Conservation (phyloP, 2,797 vertebrate species). For the Tenualosa thibaudeaui region DNA sequence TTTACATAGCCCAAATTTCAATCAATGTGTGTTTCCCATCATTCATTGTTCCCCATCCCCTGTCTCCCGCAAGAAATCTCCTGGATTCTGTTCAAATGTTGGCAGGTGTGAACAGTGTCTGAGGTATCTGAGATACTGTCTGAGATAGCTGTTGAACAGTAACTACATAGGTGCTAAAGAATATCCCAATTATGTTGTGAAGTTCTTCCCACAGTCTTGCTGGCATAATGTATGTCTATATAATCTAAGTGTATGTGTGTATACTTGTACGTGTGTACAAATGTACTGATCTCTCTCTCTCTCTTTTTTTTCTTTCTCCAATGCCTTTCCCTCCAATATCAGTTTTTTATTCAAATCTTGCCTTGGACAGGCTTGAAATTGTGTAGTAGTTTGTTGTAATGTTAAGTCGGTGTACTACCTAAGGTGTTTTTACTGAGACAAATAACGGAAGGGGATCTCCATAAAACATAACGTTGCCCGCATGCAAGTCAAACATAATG, state of each 20-base stretch:
- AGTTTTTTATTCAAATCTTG: not conserved
- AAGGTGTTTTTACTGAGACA: not conserved
- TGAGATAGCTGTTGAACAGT: not conserved
- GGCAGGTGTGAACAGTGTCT: too few species aligned
- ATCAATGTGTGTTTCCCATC: too few species aligned
- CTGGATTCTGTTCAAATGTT: too few species aligned
- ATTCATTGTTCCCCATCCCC: too few species aligned
- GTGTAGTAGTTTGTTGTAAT: not conserved
- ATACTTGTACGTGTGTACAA: too few species aligned
- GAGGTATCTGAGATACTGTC: not conserved
- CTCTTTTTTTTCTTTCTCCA: not conserved
- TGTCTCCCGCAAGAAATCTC: too few species aligned
- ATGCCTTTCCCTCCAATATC: not conserved
- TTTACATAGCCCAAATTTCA: too few species aligned
- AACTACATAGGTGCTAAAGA: not conserved
- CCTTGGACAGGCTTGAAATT: not conserved
- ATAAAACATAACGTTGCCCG: not conserved
- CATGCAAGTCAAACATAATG: not conserved
- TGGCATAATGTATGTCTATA: not conserved
- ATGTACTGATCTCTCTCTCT: not conserved
- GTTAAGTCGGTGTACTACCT: not conserved
- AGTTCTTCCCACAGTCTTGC: not conserved
- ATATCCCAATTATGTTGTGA: not conserved
- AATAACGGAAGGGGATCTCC: not conserved
- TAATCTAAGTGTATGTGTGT: too few species aligned